A percentile compares a stretch with the other conserved stretches of the same genome.
Evolutionary conservation across 2,113 vertebrate genomes (phyloP).

Genomic region (Vanacampus margaritifer): DNA sequence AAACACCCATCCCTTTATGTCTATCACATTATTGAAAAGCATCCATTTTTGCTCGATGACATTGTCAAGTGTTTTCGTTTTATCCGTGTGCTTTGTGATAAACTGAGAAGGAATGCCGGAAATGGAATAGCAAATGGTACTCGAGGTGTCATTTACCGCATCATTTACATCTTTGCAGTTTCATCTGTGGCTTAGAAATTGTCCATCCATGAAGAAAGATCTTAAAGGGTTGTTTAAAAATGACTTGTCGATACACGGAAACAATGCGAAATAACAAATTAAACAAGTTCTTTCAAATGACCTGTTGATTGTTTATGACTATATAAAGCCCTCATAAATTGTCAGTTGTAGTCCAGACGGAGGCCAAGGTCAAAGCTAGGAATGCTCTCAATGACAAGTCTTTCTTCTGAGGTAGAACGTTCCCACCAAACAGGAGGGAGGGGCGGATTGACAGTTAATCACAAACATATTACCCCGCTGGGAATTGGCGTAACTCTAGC

Average conservation of each 20-base stretch:
- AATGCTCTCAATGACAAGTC: conserved; percentile 65
- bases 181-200: neutral
- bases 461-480: conserved; percentile 68
- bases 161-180: neutral
- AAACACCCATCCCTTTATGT: too few species aligned
- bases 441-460: conserved; percentile 72
- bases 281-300: neutral
- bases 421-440: conserved; percentile 47
- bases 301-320: conserved; percentile 13
- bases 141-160: neutral
- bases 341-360: conserved; percentile 13
- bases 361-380: conserved; percentile 65
- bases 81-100: neutral
- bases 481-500: conserved; percentile 49
- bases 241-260: too few species aligned
- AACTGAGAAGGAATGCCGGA: neutral
- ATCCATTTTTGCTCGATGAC: neutral
- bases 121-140: neutral
- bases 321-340: conserved; percentile 7
- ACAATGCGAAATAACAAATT: neutral
- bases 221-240: too few species aligned
- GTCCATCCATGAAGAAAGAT: neutral
- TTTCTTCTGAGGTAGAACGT: conserved; percentile 57
- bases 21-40: too few species aligned
- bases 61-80: neutral